A percentile compares a stretch with the other conserved stretches of the same genome.
Evolutionary conservation across 2,113 vertebrate species (phyloP).

Genomic region (Vulpes ferrilata): DNA sequence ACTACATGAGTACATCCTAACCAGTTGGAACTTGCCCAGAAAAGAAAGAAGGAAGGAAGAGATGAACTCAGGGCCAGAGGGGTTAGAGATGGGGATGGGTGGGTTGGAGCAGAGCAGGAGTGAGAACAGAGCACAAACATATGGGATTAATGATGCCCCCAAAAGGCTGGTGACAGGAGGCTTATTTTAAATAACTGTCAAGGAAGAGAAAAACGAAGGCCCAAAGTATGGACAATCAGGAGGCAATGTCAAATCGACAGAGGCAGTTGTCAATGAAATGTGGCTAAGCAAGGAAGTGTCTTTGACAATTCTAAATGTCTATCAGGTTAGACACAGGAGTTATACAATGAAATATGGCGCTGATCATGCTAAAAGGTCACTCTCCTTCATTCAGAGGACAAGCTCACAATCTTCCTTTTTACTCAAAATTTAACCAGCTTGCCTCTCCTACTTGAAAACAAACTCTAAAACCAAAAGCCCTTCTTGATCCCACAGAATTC

Average conservation of each 20-base stretch:
- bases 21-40: neutral
- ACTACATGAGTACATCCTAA: neutral
- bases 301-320: neutral
- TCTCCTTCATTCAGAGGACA: neutral
- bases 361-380: neutral
- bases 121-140: neutral
- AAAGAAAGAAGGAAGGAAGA: neutral
- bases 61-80: neutral
- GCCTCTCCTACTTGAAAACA: neutral
- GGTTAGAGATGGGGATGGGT: neutral
- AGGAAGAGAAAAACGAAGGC: constrained; percentile 49
- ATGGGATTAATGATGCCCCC: neutral
- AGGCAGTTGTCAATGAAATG: neutral
- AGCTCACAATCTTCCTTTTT: neutral
- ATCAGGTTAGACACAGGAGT: neutral
- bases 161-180: neutral
- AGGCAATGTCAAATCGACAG: neutral
- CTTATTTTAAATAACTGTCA: constrained; percentile 13
- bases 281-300: neutral
- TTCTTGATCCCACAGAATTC: neutral
- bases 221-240: neutral
- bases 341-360: neutral
- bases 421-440: neutral
- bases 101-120: neutral
- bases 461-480: neutral